These are phyloP conservation scores for Ophonus ardosiacus DNA, from an alignment of 2,888 invertebrate species.

Conservation along the genomic window DNA sequence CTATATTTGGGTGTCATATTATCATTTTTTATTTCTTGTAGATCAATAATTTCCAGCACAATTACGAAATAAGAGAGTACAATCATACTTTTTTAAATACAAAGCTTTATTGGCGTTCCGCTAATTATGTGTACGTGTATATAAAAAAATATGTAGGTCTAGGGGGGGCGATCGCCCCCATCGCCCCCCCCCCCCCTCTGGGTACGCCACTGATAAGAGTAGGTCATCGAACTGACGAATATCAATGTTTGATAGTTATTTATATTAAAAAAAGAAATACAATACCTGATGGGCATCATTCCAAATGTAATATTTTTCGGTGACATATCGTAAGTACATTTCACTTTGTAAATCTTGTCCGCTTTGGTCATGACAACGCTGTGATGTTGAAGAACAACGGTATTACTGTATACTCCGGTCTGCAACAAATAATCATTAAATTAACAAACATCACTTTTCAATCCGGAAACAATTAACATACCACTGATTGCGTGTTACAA, in stretches of 20 bases:
- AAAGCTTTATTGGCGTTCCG: too few species aligned
- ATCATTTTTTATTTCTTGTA: too few species aligned
- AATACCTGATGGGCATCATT: constrained; percentile 95
- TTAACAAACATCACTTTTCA: not conserved
- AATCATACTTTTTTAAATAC: too few species aligned
- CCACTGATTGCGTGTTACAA: constrained; percentile 96
- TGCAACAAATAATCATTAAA: constrained; percentile 75
- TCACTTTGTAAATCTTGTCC: constrained; percentile 97
- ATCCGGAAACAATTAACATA: constrained; percentile 77
- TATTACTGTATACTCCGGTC: constrained; percentile 96
- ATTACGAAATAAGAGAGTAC: too few species aligned
- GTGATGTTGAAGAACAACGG: constrained; percentile 95
- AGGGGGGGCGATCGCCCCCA: too few species aligned
- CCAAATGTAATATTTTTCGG: constrained; percentile 97
- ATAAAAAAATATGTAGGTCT: too few species aligned
- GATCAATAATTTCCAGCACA: too few species aligned
- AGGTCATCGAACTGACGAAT: too few species aligned
- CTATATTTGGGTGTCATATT: too few species aligned
- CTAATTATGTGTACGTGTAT: too few species aligned
- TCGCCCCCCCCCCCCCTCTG: too few species aligned
- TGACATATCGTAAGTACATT: constrained; percentile 97
- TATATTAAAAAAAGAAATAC: constrained; percentile 38
- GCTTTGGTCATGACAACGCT: constrained; percentile 98
- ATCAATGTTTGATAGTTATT: not conserved
- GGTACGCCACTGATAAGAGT: too few species aligned